Conservation (phyloP, 2,888 invertebrate species). For the Pseudococcus jackbeardsleyi region DNA sequence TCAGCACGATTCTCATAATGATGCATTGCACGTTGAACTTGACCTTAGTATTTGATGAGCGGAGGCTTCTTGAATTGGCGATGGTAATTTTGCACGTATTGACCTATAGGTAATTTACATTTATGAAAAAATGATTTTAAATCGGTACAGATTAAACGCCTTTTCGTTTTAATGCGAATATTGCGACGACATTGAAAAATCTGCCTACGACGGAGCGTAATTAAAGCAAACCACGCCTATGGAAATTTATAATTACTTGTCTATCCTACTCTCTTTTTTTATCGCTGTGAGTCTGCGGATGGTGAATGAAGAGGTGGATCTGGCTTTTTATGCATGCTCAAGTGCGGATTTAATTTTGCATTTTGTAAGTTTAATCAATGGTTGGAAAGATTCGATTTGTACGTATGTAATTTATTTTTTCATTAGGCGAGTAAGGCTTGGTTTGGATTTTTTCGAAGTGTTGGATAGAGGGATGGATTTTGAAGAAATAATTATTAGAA, state of each 20-base stretch:
- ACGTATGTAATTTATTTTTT: not conserved
- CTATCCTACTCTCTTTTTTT: constrained; percentile 11
- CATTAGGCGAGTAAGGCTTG: not conserved
- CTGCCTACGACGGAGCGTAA: constrained; percentile 31
- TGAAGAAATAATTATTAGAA: not conserved
- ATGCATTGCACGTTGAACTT: constrained; percentile 28
- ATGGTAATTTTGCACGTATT: not conserved
- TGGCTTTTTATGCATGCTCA: not conserved
- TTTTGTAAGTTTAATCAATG: too few species aligned
- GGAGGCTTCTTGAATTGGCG: not conserved
- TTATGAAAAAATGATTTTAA: constrained; percentile 4
- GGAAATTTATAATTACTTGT: constrained; percentile 44
- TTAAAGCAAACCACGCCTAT: constrained; percentile 41
- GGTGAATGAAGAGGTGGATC: constrained; percentile 45
- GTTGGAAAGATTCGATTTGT: too few species aligned
- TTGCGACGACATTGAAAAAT: constrained; percentile 38
- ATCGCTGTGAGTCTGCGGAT: not conserved
- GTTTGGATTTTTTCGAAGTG: not conserved
- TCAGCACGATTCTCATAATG: not conserved
- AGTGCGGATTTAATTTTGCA: not conserved
- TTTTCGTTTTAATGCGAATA: not conserved
- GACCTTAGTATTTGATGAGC: not conserved
- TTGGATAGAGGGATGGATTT: not conserved
- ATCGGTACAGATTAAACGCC: not conserved
- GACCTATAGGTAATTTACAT: constrained; percentile 5